Evolutionary conservation across 1,140 invertebrate species (phyloP), one percentile per base, ranked within the genome.

Genomic region (Ridgeia piscesae): DNA sequence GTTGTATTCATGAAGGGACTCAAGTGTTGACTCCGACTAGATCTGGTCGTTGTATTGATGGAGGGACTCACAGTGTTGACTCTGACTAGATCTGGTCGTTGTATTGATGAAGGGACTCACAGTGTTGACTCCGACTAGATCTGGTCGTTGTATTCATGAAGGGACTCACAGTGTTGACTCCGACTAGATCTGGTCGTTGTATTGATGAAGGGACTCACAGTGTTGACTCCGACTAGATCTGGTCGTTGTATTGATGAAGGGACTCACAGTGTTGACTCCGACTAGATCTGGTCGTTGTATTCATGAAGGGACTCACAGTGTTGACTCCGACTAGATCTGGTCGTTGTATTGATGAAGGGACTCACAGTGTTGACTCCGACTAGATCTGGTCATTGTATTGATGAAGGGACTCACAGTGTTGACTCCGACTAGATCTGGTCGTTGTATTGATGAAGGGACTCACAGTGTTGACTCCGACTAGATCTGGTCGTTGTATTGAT

Each of bases 91-190:
- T 4, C 27, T 77, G 58, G 27, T 8, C 11, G 27, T 77, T 31
- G 27, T 77, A 27, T 77, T 77, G 27, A 77, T 77, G 11, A 8
- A 77, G 58, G 27, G 58, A 31, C 58, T 77, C 2, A 27, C 27
- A n/a, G n/a, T n/a, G n/a, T n/a, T n/a, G 95, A 94, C 89, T 95
- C 94, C 27, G 95, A 95, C 91, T 95, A 92, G 34, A 92, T 4
- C 27, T 77, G 58, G 27, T 8, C 11, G 27, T 77, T 31, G 27
- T 77, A 27, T 77, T 77, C 11, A 77, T 77, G 11, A 8, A 77
- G 58, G 27, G 58, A 31, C 58, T 77, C 2, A 27, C 27, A n/a
- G n/a, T n/a, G n/a, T n/a, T n/a, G 95, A 94, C 89, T 95, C 94
- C 27, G 95, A 95, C 91, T 95, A 92, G 34, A 92, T 4, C 27